Conservation (phyloP, 2,888 invertebrate species). For the Pollenia griseotomentosa region DNA sequence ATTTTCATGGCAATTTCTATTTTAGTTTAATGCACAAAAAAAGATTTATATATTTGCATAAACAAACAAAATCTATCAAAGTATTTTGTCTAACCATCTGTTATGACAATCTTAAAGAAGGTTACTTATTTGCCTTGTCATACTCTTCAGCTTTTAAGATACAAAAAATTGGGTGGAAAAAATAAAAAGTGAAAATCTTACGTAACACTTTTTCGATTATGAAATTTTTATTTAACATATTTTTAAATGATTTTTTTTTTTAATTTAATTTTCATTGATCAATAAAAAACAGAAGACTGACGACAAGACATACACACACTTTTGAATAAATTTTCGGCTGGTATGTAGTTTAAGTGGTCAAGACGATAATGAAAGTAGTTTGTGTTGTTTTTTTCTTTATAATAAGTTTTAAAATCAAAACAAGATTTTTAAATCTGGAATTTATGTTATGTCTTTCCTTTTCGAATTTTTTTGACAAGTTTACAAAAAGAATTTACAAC, state of each 20-base stretch:
- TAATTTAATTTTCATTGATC: slow-evolving; percentile 59
- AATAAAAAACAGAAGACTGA: slow-evolving; percentile 1
- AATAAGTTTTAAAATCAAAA: slow-evolving; percentile 17
- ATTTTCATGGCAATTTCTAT: slow-evolving; percentile 41
- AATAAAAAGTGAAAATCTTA: slow-evolving; percentile 66
- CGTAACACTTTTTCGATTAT: slow-evolving; percentile 59
- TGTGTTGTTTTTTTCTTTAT: slow-evolving; percentile 8
- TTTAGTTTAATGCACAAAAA: slow-evolving; percentile 28
- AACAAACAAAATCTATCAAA: slow-evolving; percentile 15
- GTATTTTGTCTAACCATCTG: neutral
- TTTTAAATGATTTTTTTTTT: slow-evolving; percentile 5
- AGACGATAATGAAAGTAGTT: slow-evolving; percentile 62
- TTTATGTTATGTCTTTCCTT: neutral
- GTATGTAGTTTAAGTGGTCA: neutral
- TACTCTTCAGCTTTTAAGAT: no score
- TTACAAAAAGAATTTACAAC: slow-evolving; percentile 48
- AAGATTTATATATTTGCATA: slow-evolving; percentile 31
- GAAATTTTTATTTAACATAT: slow-evolving; percentile 48
- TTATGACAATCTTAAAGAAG: neutral
- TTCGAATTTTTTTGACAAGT: neutral
- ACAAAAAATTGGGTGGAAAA: neutral
- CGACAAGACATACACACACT: neutral
- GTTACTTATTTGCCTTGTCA: neutral
- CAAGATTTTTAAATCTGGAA: slow-evolving; percentile 27
- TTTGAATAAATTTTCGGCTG: neutral